phyloP scores from a whole-genome alignment of 2,113 vertebrate species.

The Odontesthes bonariensis region DNA sequence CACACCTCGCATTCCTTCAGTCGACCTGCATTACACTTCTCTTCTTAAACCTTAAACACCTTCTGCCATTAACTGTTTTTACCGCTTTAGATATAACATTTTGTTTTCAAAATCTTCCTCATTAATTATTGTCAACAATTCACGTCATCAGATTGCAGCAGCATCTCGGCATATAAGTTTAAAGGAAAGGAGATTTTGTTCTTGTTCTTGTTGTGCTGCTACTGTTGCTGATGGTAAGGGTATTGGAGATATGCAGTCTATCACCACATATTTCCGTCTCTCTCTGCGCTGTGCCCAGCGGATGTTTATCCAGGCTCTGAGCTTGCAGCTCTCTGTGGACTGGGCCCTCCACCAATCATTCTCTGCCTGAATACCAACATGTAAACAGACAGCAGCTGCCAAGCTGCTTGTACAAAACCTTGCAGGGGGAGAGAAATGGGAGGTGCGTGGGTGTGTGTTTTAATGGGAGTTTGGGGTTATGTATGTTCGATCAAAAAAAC shows the following conservation, averaged over 20 bases:
- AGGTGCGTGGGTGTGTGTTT: constrained; percentile 13
- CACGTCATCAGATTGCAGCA: constrained; percentile 5
- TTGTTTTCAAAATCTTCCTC: not conserved
- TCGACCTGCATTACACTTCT: too few species aligned
- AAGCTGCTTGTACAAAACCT: constrained; percentile 63
- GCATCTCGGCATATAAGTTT: constrained; percentile 39
- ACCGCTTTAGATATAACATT: not conserved
- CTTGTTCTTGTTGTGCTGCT: not conserved
- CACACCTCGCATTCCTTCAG: too few species aligned
- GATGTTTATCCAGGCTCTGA: constrained; percentile 69
- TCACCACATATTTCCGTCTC: not conserved
- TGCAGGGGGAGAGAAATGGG: constrained; percentile 12
- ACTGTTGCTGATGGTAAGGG: constrained; percentile 30
- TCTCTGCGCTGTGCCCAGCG: constrained; percentile 45
- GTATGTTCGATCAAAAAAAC: not conserved
- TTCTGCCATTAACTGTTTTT: not conserved
- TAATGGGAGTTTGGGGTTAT: constrained; percentile 12
- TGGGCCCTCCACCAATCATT: constrained; percentile 62
- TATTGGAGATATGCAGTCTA: constrained; percentile 30
- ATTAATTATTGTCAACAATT: constrained; percentile 24
- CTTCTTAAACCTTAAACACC: too few species aligned
- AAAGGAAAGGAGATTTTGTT: constrained; percentile 20
- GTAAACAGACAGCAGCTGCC: constrained; percentile 62
- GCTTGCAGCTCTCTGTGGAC: constrained; percentile 52
- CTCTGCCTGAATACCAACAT: constrained; percentile 54